phyloP scores from a whole-genome alignment of 2,797 vertebrate species.

The Scolopax rusticola region DNA sequence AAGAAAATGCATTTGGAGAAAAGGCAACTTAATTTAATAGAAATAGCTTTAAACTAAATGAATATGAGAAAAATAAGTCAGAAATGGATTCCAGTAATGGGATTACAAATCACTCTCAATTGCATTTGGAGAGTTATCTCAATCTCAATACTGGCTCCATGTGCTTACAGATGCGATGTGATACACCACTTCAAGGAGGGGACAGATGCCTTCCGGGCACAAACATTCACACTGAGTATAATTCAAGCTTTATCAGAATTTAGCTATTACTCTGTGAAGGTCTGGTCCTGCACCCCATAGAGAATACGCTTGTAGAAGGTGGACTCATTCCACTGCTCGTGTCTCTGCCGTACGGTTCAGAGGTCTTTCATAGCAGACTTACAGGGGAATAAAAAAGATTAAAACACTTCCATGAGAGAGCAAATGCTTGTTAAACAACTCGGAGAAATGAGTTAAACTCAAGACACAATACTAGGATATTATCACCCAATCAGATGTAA shows the following conservation, averaged over 20 bases:
- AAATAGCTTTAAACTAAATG: constrained; percentile 24
- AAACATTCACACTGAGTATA: not conserved
- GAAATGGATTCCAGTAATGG: not conserved
- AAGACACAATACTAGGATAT: not conserved
- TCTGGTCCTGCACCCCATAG: not conserved
- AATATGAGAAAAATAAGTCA: constrained; percentile 2
- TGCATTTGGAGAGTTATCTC: not conserved
- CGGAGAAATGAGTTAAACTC: not conserved
- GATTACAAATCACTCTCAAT: not conserved
- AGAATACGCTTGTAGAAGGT: not conserved
- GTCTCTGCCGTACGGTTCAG: not conserved
- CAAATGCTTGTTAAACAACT: not conserved
- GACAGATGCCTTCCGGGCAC: not conserved
- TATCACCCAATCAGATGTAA: not conserved
- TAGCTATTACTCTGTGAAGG: not conserved
- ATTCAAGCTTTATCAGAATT: not conserved
- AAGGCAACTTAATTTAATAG: not conserved
- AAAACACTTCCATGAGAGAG: fast-evolving
- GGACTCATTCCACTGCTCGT: not conserved
- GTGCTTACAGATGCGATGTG: not conserved
- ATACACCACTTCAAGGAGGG: not conserved
- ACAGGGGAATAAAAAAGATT: not conserved
- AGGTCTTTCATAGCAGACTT: fast-evolving
- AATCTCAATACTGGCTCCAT: not conserved
- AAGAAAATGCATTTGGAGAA: constrained; percentile 3